Conservation (phyloP, 37 sponge, comb jelly and placozoan species). For the Tethya wilhelma region DNA sequence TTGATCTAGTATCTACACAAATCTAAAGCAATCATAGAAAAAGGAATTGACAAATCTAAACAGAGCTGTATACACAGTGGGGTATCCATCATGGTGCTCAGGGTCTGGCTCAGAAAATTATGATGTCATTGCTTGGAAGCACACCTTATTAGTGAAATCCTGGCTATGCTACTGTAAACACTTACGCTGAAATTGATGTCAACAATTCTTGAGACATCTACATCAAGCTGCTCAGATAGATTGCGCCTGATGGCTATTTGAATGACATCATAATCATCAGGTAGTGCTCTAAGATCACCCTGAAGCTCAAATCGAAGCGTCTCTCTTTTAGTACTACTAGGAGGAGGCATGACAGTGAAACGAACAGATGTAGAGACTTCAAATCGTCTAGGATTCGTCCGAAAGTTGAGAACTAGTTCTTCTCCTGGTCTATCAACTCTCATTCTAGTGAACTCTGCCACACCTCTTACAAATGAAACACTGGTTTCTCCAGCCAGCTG, state of each 20-base stretch:
- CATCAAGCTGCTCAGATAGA: constrained; percentile 32
- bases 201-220: constrained; percentile 60
- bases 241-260: neutral
- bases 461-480: constrained; percentile 70
- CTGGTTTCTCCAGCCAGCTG: constrained; percentile 43
- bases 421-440: constrained; percentile 53
- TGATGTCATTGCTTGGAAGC: too few relatives aligned
- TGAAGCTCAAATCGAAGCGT: constrained; percentile 42
- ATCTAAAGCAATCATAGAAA: too few relatives aligned
- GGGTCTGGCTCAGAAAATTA: too few relatives aligned
- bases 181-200: constrained; percentile 10
- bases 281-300: constrained; percentile 14
- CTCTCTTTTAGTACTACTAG: constrained; percentile 24
- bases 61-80: too few relatives aligned
- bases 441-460: constrained; percentile 78
- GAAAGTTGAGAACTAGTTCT: constrained; percentile 54
- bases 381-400: constrained; percentile 48
- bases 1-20: too few relatives aligned
- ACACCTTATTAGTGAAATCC: neutral
- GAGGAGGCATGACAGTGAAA: constrained; percentile 62
- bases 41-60: too few relatives aligned
- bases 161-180: neutral
- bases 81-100: too few relatives aligned
- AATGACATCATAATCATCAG: neutral
- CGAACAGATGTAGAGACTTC: constrained; percentile 12